Conservation (phyloP, 1,140 invertebrate species). For the Drosophila repleta region DNA sequence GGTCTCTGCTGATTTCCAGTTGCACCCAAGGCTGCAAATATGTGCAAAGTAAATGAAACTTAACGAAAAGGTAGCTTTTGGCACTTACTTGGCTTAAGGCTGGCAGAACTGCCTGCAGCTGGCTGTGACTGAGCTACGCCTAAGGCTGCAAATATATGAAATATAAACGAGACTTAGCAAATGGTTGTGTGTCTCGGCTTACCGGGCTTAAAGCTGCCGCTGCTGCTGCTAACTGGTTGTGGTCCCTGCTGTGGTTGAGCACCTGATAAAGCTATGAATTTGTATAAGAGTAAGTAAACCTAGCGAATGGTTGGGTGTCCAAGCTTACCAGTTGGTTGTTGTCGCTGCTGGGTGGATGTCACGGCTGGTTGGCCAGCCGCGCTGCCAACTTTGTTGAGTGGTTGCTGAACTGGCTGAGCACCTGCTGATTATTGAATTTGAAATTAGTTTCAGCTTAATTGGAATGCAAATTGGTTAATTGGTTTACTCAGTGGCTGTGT, state of each 20-base stretch:
- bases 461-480: conserved; percentile 3
- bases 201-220: background rate
- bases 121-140: background rate
- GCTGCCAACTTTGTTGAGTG: conserved; percentile 12
- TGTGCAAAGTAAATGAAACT: background rate
- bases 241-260: background rate
- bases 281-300: background rate
- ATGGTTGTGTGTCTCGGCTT: background rate
- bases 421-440: conserved; percentile 1
- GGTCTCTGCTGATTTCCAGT: background rate
- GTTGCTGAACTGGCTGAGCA: conserved; percentile 6
- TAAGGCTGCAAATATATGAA: background rate
- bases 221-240: background rate
- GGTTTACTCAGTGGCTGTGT: conserved; percentile 29
- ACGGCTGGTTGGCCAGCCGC: background rate
- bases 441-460: background rate
- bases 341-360: conserved; percentile 14
- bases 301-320: background rate
- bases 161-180: background rate
- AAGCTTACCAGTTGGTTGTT: conserved; percentile 5
- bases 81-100: background rate
- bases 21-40: background rate
- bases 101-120: background rate
- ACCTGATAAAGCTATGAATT: background rate
- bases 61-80: background rate